phyloP scores from a whole-genome alignment of 2,797 vertebrate genomes.

The Philypnodon macrostomus region DNA sequence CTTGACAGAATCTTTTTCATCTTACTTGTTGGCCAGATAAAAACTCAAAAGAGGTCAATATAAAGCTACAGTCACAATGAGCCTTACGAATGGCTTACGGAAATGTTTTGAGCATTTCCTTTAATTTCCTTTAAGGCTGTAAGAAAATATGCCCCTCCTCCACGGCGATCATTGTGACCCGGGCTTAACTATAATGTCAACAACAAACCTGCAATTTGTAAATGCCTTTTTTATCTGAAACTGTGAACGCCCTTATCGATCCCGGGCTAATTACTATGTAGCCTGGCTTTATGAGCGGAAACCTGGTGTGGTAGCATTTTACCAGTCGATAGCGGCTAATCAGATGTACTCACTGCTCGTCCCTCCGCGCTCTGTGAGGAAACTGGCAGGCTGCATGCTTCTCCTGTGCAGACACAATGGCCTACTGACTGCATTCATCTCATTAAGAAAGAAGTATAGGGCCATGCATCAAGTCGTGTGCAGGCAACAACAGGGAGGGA shows the following conservation, averaged over 20 bases:
- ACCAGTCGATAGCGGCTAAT: conserved; percentile 51
- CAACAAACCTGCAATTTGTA: no score
- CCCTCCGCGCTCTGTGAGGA: conserved; percentile 38
- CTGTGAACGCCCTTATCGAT: conserved; percentile 37
- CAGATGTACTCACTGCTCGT: conserved; percentile 42
- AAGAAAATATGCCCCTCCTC: conserved; percentile 6
- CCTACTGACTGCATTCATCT: conserved; percentile 15
- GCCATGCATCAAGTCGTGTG: conserved; percentile 1
- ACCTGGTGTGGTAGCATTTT: conserved; percentile 48
- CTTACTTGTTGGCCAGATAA: conserved; percentile 9
- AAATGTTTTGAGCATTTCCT: no score
- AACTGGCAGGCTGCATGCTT: conserved; percentile 19
- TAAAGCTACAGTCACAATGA: no score
- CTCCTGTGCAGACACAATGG: conserved; percentile 18
- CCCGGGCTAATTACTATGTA: conserved; percentile 50
- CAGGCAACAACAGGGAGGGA: background rate
- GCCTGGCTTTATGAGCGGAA: conserved; percentile 55
- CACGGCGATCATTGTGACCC: no score
- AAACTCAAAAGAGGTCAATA: conserved; percentile 20
- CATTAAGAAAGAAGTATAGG: conserved; percentile 18
- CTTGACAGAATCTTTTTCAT: conserved; percentile 18
- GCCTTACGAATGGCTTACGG: no score
- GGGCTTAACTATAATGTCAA: no score
- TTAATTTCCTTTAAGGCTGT: conserved; percentile 33
- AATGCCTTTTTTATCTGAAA: no score